Base-by-base conservation (phyloP, 2,888 invertebrate species). In the Blera fallax region DNA sequence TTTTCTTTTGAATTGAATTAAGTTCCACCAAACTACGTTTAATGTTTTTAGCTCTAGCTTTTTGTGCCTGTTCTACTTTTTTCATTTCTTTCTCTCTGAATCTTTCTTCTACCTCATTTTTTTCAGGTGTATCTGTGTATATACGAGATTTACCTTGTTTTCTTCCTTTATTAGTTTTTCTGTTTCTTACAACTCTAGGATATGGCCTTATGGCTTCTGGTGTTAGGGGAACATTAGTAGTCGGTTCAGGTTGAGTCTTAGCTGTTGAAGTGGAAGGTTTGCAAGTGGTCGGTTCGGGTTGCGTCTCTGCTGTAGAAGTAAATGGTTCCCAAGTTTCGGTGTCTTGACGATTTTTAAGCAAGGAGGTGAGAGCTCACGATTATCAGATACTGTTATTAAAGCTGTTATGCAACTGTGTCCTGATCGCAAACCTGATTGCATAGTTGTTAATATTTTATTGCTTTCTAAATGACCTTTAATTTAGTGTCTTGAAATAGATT, bases 121-220 rank as follows among this genome's bases (percentile, higher is more conserved):
- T 54, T 29, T 54, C 54, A 24, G 27, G 29, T 32, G 29, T 54
- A 54, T 54, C 54, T 3, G 29, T 54, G 14, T 54, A 54, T 32
- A 54, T 54, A 54, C 58, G 27, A 21, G 58, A 58, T 37, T 58
- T 58, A 11, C 34, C 58, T 37, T 3, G 34, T 18, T 37, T 34
- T 56, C 54, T 56, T 32, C 54, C 21, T 16, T 56, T 16, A 10
- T 64, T 74, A 5, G 64, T 54, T 54, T 50, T 65, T 43, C 10
- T 58, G 24, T 45, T 65, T 48, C 50, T 48, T 16, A 54, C 34
- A 65, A n/a, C 52, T 52, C 8, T 34, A 52, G 34, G 54, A 65
- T 77, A 58, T 27, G 56, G 76, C 67, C 56, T 56, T 48, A 76
- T 76, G 56, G 48, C 67, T 48, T 78, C 50, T 77, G 77, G 56